Percentiles rank a stretch among this genome's conserved stretches.
Evolutionary conservation across 2,888 invertebrate genomes (phyloP).

Genomic region (Sesia apiformis): DNA sequence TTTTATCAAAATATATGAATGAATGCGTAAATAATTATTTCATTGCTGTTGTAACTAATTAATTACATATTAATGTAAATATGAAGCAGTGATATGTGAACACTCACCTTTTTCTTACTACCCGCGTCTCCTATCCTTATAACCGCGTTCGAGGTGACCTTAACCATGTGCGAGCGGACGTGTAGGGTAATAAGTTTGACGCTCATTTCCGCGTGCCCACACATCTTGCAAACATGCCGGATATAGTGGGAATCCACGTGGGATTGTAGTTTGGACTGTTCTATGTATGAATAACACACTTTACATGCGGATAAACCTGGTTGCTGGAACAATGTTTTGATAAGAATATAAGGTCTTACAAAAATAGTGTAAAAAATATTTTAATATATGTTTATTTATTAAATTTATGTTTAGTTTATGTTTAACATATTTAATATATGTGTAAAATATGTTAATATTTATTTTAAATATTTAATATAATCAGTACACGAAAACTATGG

Average conservation of each 20-base stretch:
- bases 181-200: conserved; percentile 26
- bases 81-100: neutral
- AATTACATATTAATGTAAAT: too few relatives aligned
- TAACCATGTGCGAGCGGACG: conserved; percentile 24
- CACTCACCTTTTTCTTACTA: conserved; percentile 13
- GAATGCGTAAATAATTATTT: too few relatives aligned
- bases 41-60: too few relatives aligned
- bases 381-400: too few relatives aligned
- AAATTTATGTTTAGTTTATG: too few relatives aligned
- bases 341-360: too few relatives aligned
- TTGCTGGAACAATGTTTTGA: conserved; percentile 20
- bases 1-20: too few relatives aligned
- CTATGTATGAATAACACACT: conserved; percentile 46
- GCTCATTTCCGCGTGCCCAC: conserved; percentile 32
- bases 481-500: too few relatives aligned
- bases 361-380: too few relatives aligned
- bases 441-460: too few relatives aligned
- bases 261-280: conserved; percentile 16
- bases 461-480: too few relatives aligned
- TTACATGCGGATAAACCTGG: conserved; percentile 35
- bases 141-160: conserved; percentile 17
- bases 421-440: too few relatives aligned
- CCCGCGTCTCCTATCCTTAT: conserved; percentile 33
- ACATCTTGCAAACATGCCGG: conserved; percentile 40
- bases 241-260: conserved; percentile 41